A percentile compares a stretch with the other conserved stretches of the same genome.
Conservation (phyloP, 2,888 invertebrate species). For the Willowsia nigromaculata region DNA sequence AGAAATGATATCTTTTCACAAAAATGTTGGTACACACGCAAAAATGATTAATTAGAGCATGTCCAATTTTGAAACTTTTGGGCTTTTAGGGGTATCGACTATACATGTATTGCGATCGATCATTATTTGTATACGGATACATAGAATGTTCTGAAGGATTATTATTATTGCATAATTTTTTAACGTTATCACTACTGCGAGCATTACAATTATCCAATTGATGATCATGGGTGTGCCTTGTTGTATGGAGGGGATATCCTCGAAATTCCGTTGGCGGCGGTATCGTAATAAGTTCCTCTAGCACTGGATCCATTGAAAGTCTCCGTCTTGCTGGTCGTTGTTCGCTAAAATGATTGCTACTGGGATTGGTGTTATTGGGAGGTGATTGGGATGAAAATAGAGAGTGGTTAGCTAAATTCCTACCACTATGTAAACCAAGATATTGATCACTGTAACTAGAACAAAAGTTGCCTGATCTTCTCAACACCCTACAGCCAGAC, state of each 20-base stretch:
- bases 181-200: not conserved
- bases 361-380: not conserved
- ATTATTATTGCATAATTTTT: not conserved
- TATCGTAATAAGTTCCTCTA: slow-evolving; percentile 60
- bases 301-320: slow-evolving; percentile 2
- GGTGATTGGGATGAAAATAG: not conserved
- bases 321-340: not conserved
- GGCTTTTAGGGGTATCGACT: slow-evolving; percentile 61
- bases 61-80: too few relatives aligned
- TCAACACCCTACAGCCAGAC: not conserved
- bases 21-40: not conserved
- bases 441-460: slow-evolving; percentile 54
- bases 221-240: slow-evolving; percentile 13
- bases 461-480: slow-evolving; percentile 31
- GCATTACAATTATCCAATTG: not conserved
- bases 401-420: not conserved
- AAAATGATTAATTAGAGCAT: too few relatives aligned
- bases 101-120: slow-evolving; percentile 60
- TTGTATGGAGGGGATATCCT: slow-evolving; percentile 3
- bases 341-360: not conserved
- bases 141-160: slow-evolving; percentile 27
- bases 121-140: slow-evolving; percentile 40
- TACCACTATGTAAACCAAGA: not conserved
- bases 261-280: slow-evolving; percentile 70
- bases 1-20: not conserved